These are phyloP conservation scores for Meriones psammophilus DNA, from an alignment of 2,797 vertebrate genomes.

Conservation along the genomic window DNA sequence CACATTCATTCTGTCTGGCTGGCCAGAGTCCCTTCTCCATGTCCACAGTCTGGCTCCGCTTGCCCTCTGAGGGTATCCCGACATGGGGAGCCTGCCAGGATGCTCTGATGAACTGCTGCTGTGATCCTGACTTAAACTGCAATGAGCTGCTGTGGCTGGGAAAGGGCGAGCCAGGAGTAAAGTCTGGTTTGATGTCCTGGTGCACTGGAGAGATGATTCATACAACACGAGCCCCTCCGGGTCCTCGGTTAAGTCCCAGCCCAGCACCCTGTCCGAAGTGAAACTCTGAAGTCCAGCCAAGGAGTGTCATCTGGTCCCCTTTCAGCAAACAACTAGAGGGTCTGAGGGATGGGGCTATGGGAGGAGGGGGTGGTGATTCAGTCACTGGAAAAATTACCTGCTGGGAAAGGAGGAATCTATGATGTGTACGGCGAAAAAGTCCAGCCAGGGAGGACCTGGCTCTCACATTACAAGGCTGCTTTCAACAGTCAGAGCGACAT, in stretches of 20 bases:
- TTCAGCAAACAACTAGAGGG: conserved; percentile 31
- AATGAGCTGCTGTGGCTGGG: conserved; percentile 30
- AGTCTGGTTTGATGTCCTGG: conserved; percentile 56
- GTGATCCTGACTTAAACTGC: conserved; percentile 69
- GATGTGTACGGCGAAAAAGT: conserved; percentile 47
- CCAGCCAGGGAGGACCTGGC: conserved; percentile 31
- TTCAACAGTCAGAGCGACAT: conserved; percentile 43
- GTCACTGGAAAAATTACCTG: conserved; percentile 73
- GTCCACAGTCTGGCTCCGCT: conserved; percentile 41
- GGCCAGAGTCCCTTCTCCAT: neutral
- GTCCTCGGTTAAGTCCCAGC: conserved; percentile 56
- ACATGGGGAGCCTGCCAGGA: neutral
- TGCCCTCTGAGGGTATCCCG: conserved; percentile 7
- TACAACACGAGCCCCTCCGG: neutral
- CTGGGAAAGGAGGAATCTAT: conserved; percentile 63
- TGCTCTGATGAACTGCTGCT: conserved; percentile 71
- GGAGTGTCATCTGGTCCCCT: conserved; percentile 16
- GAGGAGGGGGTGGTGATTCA: neutral
- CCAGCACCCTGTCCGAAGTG: conserved; percentile 26
- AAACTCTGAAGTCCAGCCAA: conserved; percentile 65
- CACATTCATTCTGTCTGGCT: conserved; percentile 55
- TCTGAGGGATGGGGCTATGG: conserved; percentile 47
- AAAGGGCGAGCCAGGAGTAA: conserved; percentile 39
- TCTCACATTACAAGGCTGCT: neutral
- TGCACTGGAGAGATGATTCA: conserved; percentile 35